A percentile compares a stretch with the other conserved stretches of the same genome.
phyloP scores from a whole-genome alignment of 2,888 invertebrate genomes.

The Protonemura montana region DNA sequence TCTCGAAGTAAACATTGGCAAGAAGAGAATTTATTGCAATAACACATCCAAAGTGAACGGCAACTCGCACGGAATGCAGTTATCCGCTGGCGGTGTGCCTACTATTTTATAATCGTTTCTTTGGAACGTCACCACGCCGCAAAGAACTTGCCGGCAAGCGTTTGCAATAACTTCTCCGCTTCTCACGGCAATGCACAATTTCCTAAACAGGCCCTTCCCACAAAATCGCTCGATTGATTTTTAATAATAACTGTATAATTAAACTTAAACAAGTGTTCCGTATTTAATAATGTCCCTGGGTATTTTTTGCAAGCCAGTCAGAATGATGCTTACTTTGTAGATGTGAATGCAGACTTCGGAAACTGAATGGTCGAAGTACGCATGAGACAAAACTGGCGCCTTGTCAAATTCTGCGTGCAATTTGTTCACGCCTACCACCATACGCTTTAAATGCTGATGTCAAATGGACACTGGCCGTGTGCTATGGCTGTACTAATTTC shows the following conservation, averaged over 20 bases:
- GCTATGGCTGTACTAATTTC: not conserved
- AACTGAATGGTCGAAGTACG: constrained; percentile 7
- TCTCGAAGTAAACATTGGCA: not conserved
- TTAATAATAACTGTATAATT: constrained; percentile 35
- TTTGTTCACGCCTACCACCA: not conserved
- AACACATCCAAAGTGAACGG: not conserved
- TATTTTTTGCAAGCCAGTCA: constrained; percentile 7
- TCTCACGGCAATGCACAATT: constrained; percentile 22
- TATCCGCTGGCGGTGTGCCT: not conserved
- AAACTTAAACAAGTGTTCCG: constrained; percentile 34
- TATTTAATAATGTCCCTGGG: constrained; percentile 34
- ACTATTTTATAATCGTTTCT: not conserved
- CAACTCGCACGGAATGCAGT: not conserved
- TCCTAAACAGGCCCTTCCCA: constrained; percentile 28
- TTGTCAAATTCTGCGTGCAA: not conserved
- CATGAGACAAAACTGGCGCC: constrained; percentile 36
- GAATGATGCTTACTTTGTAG: not conserved
- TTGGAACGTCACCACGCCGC: not conserved
- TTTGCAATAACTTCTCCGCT: constrained; percentile 25
- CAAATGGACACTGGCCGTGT: not conserved
- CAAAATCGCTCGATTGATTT: constrained; percentile 25
- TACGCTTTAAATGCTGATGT: not conserved
- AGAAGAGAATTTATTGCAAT: constrained; percentile 1
- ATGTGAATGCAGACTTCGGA: constrained; percentile 30
- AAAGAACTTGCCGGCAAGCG: not conserved